Evolutionary conservation across 2,888 invertebrate genomes (phyloP), one percentile per base, ranked within the genome.

Genomic region (Hirtodrosophila alboralis): DNA sequence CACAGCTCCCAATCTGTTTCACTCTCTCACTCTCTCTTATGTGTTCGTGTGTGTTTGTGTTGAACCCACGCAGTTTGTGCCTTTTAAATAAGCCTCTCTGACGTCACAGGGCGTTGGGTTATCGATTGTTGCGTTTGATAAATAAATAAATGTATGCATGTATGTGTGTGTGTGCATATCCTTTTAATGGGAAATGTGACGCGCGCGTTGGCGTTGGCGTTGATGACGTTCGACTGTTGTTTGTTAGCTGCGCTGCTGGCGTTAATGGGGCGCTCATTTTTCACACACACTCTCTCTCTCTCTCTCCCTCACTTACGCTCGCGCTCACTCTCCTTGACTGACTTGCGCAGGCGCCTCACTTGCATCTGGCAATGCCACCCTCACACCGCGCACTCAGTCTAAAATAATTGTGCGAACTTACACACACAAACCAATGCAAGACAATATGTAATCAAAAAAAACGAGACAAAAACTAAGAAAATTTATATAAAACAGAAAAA

Each of bases 311-410:
- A 34, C 26, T 12, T 23, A 6, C 49, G 37, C 38, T 14, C 18
- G n/a, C 47, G 5, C 44, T 27, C 14, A 34, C 45, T 73, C 57
- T 51, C 43, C 45, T 65, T 65, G 43, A 38, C 45, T 48, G 45
- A 53, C 57, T 66, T 45, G 64, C 84, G 84, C 83, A 62, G 66
- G 78, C 81, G 85, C 75, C 45, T 62, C 34, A 37, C 56, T 53
- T 56, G 41, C 65, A 68, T 70, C 81, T 79, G 81, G 81, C 78
- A 77, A 80, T 21, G 62, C 73, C 64, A 53, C 53, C 63, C 57
- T 33, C 49, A 43, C 5, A 18, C 18, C 56, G 26, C 51, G n/a
- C 48, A 41, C 62, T 21, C 34, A 10, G 10, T 6, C 34, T 26
- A 36, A 6, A 28, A 41, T 13, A 21, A 27, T 34, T 49, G 36